Evolutionary conservation across 2,113 vertebrate genomes (phyloP), one percentile per base, ranked within the genome.

Genomic region (Grammomys dolichurus): DNA sequence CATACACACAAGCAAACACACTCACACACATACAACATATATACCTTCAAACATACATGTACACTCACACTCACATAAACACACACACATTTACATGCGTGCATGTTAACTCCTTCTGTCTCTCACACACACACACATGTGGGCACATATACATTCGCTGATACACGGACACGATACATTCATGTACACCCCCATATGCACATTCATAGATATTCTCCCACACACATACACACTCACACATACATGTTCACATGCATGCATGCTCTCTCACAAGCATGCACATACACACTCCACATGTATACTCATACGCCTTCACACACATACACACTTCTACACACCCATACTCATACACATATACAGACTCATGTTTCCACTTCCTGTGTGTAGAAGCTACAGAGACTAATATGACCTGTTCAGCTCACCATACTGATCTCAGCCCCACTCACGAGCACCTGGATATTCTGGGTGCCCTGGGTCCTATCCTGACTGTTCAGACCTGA

Each of bases 381-480:
- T 56, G 4, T n/a, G 54, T 26, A 70, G 20, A 90, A 28, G 28
- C 78, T 12, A 0, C 16, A 28, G n/a, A 80, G 54, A 13, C 1
- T 4, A 19, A 10, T 14, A 26, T 14, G 11, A 33, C 40, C 54
- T 16, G 24, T n/a, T 60, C 14, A 3, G 48, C 65, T 78, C 9
- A 56, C 58, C 16, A 4, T 46, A 58, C 51, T 12, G 19, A n/a
- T 17, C 87, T 43, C 12, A 16, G 13, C 12, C 28, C 75, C 43
- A 6, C 33, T 9, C 26, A 14, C 48, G 1, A 46, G 84, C 0
- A 8, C 16, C n/a, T 3, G 0, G 40, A 40, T 7, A 40, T 9
- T 12, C 70, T 14, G 51, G 60, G 9, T 0, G 1, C 43, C 19
- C 65, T 19, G 4, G 17, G 1, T 4, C 76, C 0, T 4, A 5